These are phyloP conservation scores for Neoscelio sp. DNA, from an alignment of 2,888 invertebrate species.

Conservation along the genomic window DNA sequence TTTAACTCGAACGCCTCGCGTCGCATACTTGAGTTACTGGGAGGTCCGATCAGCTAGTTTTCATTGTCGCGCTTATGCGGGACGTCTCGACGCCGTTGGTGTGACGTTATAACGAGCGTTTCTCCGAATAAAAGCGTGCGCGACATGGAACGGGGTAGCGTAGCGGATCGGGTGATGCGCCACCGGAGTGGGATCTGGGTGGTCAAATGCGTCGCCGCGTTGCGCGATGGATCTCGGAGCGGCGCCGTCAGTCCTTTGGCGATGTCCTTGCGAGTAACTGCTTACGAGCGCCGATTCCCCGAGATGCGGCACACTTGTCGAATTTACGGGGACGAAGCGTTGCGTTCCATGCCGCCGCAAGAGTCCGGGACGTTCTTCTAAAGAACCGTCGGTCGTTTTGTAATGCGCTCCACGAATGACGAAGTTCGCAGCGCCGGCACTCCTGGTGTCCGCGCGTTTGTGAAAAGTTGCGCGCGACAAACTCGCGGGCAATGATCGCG, in stretches of 20 bases:
- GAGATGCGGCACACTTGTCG: background rate
- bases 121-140: constrained; percentile 41
- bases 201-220: constrained; percentile 78
- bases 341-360: too few species aligned
- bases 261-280: constrained; percentile 79
- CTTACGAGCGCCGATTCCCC: constrained; percentile 42
- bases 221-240: constrained; percentile 80
- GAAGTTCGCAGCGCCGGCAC: too few species aligned
- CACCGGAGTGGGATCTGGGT: constrained; percentile 63
- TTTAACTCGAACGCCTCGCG: too few species aligned
- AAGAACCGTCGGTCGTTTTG: too few species aligned
- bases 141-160: constrained; percentile 1
- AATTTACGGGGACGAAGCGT: constrained; percentile 1
- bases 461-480: too few species aligned
- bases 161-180: too few species aligned
- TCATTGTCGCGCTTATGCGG: constrained; percentile 25
- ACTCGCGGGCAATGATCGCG: too few species aligned
- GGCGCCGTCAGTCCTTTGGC: constrained; percentile 80
- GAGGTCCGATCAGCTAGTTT: constrained; percentile 25
- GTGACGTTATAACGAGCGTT: constrained; percentile 46
- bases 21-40: too few species aligned
- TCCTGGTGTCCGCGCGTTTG: too few species aligned
- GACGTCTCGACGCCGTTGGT: constrained; percentile 32
- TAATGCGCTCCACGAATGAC: too few species aligned
- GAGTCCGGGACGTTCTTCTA: too few species aligned